Base-by-base conservation (phyloP, 2,113 vertebrate genomes). In the Stegostoma tigrinum region DNA sequence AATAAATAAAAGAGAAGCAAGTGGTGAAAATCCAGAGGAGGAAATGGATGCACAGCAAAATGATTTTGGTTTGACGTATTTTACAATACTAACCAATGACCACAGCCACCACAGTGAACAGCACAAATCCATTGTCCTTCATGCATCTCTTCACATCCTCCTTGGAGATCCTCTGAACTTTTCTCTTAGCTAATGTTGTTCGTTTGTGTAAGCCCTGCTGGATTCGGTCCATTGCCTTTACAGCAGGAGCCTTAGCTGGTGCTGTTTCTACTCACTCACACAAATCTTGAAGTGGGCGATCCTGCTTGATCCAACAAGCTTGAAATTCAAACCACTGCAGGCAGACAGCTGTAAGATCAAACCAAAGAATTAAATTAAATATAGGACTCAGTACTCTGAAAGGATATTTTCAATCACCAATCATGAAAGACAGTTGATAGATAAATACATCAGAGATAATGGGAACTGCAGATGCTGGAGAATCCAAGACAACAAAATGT, bases 41-140 rank as follows among this genome's bases (percentile, higher is more conserved):
- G 15, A 1, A 4, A 14, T 42, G 78, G 15, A 38, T 42, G 34
- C 1, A 38, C 14, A 38, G 14, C 34, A 80, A 80, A 17, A 5
- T 19, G 78, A 83, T 17, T 0, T 83, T 17, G 14, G 14, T 15
- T 19, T 42, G 78, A 42, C 5, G n/a, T 83, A 38, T 19, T 38
- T 42, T 15, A 38, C 78, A 34, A 12, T 61, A 91, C 89, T 91
- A 19, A 91, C 89, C 89, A 66, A 64, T 6, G 19, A 91, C 8
- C 5, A 91, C 89, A 34, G 89, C 89, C 5, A n/a, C 14, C 55
- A 91, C 89, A 1, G 89, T 91, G 34, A 91, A 91, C 30, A 91
- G 55, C 55, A 91, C 89, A 91, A 91, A 91, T 34, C 34, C 30
- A 64, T 91, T 91, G 89, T 91, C 38, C 55, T 66, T 91, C 12